Percentiles rank a stretch among this genome's conserved stretches.
These are phyloP conservation scores for Sardinella longiceps DNA, from an alignment of 2,797 vertebrate species.

Conservation along the genomic window DNA sequence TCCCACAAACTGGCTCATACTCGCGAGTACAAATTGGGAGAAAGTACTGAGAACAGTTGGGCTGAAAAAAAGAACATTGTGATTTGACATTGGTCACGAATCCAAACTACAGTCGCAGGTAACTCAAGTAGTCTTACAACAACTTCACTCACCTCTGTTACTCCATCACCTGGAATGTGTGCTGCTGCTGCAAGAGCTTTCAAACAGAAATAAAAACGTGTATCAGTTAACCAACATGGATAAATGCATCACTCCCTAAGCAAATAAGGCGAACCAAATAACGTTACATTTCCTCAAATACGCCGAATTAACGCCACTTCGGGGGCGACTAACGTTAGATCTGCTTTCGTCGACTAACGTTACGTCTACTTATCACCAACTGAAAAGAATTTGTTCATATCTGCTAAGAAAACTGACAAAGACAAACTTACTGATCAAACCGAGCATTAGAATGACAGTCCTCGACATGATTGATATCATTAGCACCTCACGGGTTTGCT, in stretches of 20 bases:
- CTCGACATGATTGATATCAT: neutral
- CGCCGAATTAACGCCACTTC: neutral
- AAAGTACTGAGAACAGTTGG: neutral
- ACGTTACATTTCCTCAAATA: neutral
- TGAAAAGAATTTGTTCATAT: neutral
- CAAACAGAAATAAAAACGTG: neutral
- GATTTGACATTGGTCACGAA: neutral
- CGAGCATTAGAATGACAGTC: neutral
- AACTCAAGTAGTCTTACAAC: neutral
- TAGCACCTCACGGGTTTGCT: neutral
- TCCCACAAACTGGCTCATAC: constrained; percentile 51
- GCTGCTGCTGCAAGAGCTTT: constrained; percentile 25
- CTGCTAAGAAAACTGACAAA: neutral
- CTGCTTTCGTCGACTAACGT: too few species aligned
- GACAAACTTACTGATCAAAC: neutral
- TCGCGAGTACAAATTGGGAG: constrained; percentile 52
- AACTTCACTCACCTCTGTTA: constrained; percentile 13
- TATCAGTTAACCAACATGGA: neutral
- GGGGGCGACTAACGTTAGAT: too few species aligned
- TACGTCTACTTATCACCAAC: too few species aligned
- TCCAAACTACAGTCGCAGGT: neutral
- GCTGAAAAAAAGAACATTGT: constrained; percentile 32
- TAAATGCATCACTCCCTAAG: neutral
- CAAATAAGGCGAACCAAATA: neutral
- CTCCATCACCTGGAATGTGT: neutral